Base-by-base conservation (phyloP, 2,113 vertebrate genomes). In the Boleophthalmus pectinirostris region DNA sequence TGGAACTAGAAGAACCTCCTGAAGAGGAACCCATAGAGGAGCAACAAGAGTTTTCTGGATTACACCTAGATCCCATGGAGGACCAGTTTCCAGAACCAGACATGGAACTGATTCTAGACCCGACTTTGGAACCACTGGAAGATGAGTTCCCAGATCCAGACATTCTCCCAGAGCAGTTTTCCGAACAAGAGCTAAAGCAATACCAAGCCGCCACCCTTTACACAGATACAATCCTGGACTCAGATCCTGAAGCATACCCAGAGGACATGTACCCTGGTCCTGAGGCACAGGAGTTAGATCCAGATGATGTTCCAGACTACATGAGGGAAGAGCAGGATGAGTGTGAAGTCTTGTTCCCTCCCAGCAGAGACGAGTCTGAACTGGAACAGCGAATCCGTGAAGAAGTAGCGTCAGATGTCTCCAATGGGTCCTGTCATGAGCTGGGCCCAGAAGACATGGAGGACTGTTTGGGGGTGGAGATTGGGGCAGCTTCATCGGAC, bases 391-490 rank as follows among this genome's bases (percentile, higher is more conserved):
- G 81, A 25, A 88, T 90, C 15, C 74, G 80, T 72, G 91, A 93
- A 43, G 93, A 94, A 58, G 88, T 82, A 1, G 81, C 91, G 79
- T 93, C 92, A 51, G 91, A 93, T 66, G 75, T 87, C 23, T 93
- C 90, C 47, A 92, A 88, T 23, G 92, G 93, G 60, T 93, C 89
- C 13, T 86, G 84, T 46, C 92, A 89, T 43, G 89, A 86, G 38
- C 72, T 84, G 25, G 75, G 91, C 60, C 85, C 81, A 8, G 88
- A 93, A 0, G 91, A 93, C 23, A 75, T 88, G 5, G 91, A 91
- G 0, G 90, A 93, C 38, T 92, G 91, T 60, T 82, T 93, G 2
- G 77, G 47, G 24, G 90, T 91, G 23, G 93, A 94, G 73, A 91
- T 94, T 43, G 92, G 88, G 18, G 92, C 79, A 0, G 83, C 67